Evolutionary conservation across 2,888 invertebrate genomes (phyloP).

Genomic region (Drosophila gaucha): DNA sequence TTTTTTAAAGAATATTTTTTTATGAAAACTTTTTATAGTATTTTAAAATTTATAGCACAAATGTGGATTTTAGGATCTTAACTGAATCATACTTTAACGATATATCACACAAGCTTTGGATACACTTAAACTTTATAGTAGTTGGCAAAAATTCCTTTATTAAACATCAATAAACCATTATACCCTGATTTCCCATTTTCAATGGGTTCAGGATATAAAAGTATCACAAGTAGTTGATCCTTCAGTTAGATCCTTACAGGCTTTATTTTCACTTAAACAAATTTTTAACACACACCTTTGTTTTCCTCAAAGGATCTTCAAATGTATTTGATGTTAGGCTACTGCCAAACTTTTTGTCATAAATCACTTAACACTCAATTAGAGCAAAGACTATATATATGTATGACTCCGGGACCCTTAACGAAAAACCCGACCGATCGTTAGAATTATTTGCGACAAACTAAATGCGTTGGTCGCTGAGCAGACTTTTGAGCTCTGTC

Average conservation of each 20-base stretch:
- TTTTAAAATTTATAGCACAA: too few species aligned
- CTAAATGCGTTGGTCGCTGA: slow-evolving; percentile 66
- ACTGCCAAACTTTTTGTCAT: not conserved
- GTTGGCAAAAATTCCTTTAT: not conserved
- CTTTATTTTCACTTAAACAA: not conserved
- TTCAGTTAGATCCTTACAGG: not conserved
- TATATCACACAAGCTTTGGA: not conserved
- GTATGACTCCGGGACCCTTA: slow-evolving; percentile 33
- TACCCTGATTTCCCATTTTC: too few species aligned
- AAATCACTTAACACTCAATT: slow-evolving; percentile 44
- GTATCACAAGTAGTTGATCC: not conserved
- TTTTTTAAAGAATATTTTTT: too few species aligned
- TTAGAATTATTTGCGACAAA: slow-evolving; percentile 82
- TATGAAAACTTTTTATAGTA: not conserved
- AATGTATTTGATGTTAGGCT: too few species aligned
- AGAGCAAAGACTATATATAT: slow-evolving; percentile 16
- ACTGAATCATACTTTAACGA: not conserved
- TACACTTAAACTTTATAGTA: not conserved
- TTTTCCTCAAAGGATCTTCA: slow-evolving; percentile 20
- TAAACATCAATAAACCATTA: too few species aligned
- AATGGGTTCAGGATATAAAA: too few species aligned
- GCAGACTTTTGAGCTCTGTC: slow-evolving; percentile 38
- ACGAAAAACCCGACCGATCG: slow-evolving; percentile 78
- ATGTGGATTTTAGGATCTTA: not conserved
- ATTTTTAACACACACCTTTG: slow-evolving; percentile 2